Base-by-base conservation (phyloP, 1,140 invertebrate species). In the Mycetomoellerius zeteki region DNA sequence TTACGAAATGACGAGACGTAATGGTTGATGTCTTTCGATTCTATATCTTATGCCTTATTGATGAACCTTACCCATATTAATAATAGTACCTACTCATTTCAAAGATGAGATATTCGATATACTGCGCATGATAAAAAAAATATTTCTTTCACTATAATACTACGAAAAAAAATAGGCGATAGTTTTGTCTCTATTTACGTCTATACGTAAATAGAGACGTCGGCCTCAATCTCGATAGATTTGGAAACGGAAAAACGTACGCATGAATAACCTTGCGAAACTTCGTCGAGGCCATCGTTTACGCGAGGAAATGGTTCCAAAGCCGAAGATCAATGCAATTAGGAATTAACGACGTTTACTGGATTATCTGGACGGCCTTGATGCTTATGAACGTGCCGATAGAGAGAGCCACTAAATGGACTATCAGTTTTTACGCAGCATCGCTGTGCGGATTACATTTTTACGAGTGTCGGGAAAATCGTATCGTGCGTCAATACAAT, bases 321-420 rank as follows among this genome's bases (percentile, higher is more conserved):
- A 64, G 16, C n/a, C 3, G 56, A 82, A 60, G 43, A 64, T 78
- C 65, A 33, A 89, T 87, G 37, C 52, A 87, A 90, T 90, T 84
- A 86, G 50, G 30, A 81, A 86, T 47, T 71, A 90, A 88, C 62
- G 58, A 80, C 64, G 43, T 54, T 89, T 89, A 90, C 82, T 90
- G 54, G 64, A 89, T 86, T 78, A 73, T 21, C 43, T 50, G 14
- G 21, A 72, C 64, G 56, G 58, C 89, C 89, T 89, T 90, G 85
- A 47, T 77, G 16, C 14, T 86, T n/a, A 16, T 10, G 27, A 60
- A 14, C 10, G 24, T 12, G 10, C 43, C 24, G 19, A 19, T 12
- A 88, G 87, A 71, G 54, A 65, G 85, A 86, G 65, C 50, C 78
- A 90, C 87, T 16, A 21, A 72, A 21, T n/a, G 58, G 77, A 12